phyloP scores from a whole-genome alignment of 1,140 invertebrate species.

The Trachymyrmex cornetzi region DNA sequence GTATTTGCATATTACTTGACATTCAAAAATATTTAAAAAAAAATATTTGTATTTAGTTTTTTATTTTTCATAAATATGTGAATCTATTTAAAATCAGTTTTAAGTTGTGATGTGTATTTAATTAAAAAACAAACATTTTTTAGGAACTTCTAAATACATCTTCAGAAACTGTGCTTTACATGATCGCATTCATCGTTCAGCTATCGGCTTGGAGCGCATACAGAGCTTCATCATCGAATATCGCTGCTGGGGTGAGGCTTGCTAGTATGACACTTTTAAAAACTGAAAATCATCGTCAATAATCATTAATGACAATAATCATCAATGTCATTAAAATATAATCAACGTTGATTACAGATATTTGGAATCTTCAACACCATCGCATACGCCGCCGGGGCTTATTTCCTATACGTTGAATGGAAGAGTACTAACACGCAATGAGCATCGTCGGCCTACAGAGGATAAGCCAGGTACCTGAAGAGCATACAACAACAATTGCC shows the following conservation, averaged over 20 bases:
- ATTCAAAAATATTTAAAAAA: too few species aligned
- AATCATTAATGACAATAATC: not conserved
- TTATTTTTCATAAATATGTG: not conserved
- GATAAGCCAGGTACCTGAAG: conserved; percentile 72
- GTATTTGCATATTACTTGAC: too few species aligned
- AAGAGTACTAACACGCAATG: conserved; percentile 87
- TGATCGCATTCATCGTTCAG: conserved; percentile 93
- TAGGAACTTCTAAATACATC: conserved; percentile 93
- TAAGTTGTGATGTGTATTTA: not conserved
- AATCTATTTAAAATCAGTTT: not conserved
- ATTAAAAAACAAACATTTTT: conserved; percentile 74
- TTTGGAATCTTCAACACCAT: conserved; percentile 94
- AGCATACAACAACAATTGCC: conserved; percentile 62
- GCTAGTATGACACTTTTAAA: not conserved
- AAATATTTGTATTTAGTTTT: not conserved
- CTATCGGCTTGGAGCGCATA: conserved; percentile 88
- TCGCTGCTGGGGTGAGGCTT: conserved; percentile 91
- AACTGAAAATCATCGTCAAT: not conserved
- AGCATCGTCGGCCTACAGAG: conserved; percentile 49
- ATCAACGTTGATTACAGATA: conserved; percentile 86
- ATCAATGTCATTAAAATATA: not conserved
- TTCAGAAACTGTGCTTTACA: conserved; percentile 91
- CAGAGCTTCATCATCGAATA: conserved; percentile 85
- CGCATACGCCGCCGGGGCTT: conserved; percentile 92
- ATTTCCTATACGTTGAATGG: conserved; percentile 92